These are phyloP conservation scores for Drosophila neocordata DNA, from an alignment of 1,140 invertebrate species.

Conservation along the genomic window DNA sequence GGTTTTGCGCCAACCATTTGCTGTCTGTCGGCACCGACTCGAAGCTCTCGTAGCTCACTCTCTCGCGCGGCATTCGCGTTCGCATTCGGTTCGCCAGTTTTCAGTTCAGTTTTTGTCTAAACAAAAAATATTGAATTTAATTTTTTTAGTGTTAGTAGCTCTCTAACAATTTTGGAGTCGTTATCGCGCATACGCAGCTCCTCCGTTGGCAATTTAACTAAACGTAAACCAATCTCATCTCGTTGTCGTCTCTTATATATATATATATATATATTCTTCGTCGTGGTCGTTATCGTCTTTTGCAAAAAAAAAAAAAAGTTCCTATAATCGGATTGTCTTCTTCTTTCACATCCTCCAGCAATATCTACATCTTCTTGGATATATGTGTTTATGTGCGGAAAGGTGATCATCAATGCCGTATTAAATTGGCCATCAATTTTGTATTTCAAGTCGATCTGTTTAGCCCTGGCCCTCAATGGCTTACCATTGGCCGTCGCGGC, in stretches of 20 bases:
- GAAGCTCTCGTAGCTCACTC: slow-evolving; percentile 25
- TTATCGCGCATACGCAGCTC: slow-evolving; percentile 78
- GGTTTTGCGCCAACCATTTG: slow-evolving; percentile 5
- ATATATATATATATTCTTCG: too few relatives aligned
- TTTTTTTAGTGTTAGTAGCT: slow-evolving; percentile 82
- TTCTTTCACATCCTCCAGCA: slow-evolving; percentile 20
- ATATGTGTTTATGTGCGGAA: neutral
- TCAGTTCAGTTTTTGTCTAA: slow-evolving; percentile 79
- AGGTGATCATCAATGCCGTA: slow-evolving; percentile 9
- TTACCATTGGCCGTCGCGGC: slow-evolving; percentile 10
- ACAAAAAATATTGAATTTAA: slow-evolving; percentile 83
- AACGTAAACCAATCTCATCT: neutral
- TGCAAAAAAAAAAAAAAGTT: neutral
- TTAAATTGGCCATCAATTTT: slow-evolving; percentile 4
- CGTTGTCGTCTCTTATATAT: neutral
- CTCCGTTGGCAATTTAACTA: slow-evolving; percentile 31
- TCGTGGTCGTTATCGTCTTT: neutral
- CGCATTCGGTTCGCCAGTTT: slow-evolving; percentile 68
- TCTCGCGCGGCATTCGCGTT: slow-evolving; percentile 61
- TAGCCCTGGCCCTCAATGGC: slow-evolving; percentile 16
- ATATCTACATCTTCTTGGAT: slow-evolving; percentile 1
- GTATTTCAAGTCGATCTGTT: neutral
- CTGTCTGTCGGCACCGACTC: slow-evolving; percentile 19
- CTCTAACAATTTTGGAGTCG: slow-evolving; percentile 83
- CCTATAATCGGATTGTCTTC: neutral